phyloP scores from a whole-genome alignment of 2,888 invertebrate genomes.

The Tinea semifulvella region DNA sequence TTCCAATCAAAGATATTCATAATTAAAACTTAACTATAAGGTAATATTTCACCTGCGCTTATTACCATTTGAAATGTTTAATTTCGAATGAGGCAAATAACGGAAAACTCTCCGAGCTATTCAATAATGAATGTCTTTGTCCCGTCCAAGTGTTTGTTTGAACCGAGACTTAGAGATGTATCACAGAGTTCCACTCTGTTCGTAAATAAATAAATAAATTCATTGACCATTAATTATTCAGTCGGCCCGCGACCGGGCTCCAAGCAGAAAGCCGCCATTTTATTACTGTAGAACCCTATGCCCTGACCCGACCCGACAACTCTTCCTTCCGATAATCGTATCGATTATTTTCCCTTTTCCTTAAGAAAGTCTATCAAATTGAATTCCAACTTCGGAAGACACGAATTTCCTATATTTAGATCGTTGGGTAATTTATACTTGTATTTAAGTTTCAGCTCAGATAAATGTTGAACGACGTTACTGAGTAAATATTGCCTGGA shows the following conservation, averaged over 20 bases:
- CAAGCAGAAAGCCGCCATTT: constrained; percentile 24
- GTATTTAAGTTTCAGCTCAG: too few species aligned
- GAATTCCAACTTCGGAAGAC: constrained; percentile 4
- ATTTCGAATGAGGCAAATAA: too few species aligned
- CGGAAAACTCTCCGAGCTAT: too few species aligned
- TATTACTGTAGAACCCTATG: constrained; percentile 36
- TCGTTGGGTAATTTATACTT: too few species aligned
- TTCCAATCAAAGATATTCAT: too few species aligned
- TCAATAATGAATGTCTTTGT: constrained; percentile 2
- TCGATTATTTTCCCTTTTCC: constrained; percentile 38
- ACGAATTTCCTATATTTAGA: too few species aligned
- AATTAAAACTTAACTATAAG: too few species aligned
- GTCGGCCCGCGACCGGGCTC: constrained; percentile 16
- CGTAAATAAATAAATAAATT: constrained; percentile 24
- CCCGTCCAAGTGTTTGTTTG: too few species aligned
- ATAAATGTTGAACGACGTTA: too few species aligned
- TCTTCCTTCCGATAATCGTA: constrained; percentile 41
- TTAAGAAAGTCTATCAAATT: constrained; percentile 14
- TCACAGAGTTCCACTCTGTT: constrained; percentile 18
- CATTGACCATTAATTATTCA: constrained; percentile 24
- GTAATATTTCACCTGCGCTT: too few species aligned
- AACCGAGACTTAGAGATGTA: constrained; percentile 7
- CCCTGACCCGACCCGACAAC: constrained; percentile 32
- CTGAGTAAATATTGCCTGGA: too few species aligned
- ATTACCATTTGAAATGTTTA: too few species aligned